Conservation (phyloP, 2,113 vertebrate genomes). For the Sylvietta virens region DNA sequence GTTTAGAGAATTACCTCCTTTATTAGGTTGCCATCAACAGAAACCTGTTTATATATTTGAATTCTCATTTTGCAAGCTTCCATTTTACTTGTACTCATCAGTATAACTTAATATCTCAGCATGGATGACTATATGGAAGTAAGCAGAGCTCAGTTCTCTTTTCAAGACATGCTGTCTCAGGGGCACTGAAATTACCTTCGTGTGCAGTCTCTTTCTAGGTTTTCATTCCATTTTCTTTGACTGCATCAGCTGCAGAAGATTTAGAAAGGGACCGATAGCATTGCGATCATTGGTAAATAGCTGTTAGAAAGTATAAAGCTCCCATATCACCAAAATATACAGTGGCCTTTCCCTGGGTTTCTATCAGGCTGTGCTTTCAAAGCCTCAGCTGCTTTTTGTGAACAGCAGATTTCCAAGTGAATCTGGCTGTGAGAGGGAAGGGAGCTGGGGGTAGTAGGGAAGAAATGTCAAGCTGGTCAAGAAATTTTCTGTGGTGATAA, state of each 20-base stretch:
- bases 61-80: slow-evolving; percentile 50
- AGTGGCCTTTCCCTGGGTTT: neutral
- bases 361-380: neutral
- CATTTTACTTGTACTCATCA: slow-evolving; percentile 41
- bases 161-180: neutral
- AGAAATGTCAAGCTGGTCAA: neutral
- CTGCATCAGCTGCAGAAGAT: neutral
- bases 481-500: neutral
- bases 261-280: neutral
- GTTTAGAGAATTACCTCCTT: slow-evolving; percentile 64
- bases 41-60: slow-evolving; percentile 55
- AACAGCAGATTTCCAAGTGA: neutral
- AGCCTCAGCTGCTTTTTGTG: neutral
- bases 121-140: neutral
- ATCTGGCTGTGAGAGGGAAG: neutral
- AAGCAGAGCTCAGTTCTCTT: neutral
- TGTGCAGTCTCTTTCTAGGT: neutral
- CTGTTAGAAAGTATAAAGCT: neutral
- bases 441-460: neutral
- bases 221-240: neutral
- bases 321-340: neutral
- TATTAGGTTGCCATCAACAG: slow-evolving; percentile 54
- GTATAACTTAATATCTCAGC: neutral
- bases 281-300: neutral
- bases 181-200: neutral